Evolutionary conservation across 2,113 vertebrate species (phyloP), one percentile per base, ranked within the genome.

Genomic region (Amphiprion ocellaris): DNA sequence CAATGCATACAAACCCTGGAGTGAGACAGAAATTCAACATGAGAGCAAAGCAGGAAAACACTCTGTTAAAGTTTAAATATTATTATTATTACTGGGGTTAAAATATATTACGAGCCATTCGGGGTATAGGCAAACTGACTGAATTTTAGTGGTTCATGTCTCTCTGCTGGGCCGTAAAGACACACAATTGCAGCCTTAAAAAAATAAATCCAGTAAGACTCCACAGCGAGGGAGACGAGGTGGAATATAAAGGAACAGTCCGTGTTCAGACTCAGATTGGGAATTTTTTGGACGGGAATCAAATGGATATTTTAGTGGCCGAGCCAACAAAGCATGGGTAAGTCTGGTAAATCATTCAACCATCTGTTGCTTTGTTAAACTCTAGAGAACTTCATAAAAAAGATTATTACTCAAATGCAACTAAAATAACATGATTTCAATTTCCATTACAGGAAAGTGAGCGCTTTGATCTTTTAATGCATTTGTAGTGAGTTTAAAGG

Each of bases 281-380:
- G 5, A 5, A 74, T 64, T 56, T 65, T 61, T 68, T 74, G 59
- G 54, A 82, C 33, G 47, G 37, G 33, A 89, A 87, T 85, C 69
- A 88, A 79, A 82, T 70, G 46, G 79, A 82, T 62, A 74, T 81
- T 83, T 85, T 68, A 74, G 54, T 26, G 15, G 44, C 50, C 6
- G 49, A 61, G 79, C 71, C 69, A 85, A 82, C 71, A 84, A 81
- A 62, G 61, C 79, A 66, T 9, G 41, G 16, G 3, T 65, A 74
- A 59, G 62, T 82, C 84, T 83, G 84, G 46, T 85, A 76, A 89
- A 84, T 82, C 78, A 83, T 71, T 88, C 77, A 83, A 80, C 80
- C 84, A 90, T 89, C 87, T 89, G 89, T 86, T 90, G 87, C 87
- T 81, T 79, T 85, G 85, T 85, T 77, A 72, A 90, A 81, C 69